phyloP scores from a whole-genome alignment of 2,797 vertebrate species.

The Takifugu rubripes region DNA sequence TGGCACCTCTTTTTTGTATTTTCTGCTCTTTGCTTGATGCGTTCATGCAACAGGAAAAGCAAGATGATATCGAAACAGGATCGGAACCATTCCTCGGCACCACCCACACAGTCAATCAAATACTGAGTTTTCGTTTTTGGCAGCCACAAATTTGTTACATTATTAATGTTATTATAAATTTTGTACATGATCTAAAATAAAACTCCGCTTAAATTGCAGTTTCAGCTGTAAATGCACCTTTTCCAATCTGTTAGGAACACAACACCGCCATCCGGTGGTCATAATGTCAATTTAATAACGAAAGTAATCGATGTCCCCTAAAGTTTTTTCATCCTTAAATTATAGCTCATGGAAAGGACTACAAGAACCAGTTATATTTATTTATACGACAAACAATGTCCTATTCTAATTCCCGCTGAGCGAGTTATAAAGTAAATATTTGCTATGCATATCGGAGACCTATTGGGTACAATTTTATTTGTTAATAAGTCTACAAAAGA shows the following conservation, averaged over 20 bases:
- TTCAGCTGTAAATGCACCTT: neutral
- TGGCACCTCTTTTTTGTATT: neutral
- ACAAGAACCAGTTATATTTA: no score
- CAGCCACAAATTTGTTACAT: neutral
- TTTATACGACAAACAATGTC: no score
- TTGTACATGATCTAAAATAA: neutral
- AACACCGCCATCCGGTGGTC: constrained; percentile 23
- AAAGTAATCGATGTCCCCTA: neutral
- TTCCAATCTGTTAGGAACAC: neutral
- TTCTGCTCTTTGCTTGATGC: neutral
- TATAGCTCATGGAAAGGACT: neutral
- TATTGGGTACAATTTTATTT: no score
- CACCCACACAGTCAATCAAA: neutral
- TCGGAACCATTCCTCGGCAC: neutral
- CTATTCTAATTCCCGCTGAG: no score
- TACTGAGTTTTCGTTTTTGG: neutral
- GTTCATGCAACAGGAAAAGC: neutral
- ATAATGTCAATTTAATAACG: neutral
- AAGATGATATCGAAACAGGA: neutral
- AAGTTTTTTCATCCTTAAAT: neutral
- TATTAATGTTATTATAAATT: no score
- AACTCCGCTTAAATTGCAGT: no score
- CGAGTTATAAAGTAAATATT: no score
- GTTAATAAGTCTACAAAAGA: no score
- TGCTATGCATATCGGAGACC: no score